Evolutionary conservation across 2,113 vertebrate species (phyloP), one percentile per base, ranked within the genome.

Genomic region (Xiphophorus couchianus): DNA sequence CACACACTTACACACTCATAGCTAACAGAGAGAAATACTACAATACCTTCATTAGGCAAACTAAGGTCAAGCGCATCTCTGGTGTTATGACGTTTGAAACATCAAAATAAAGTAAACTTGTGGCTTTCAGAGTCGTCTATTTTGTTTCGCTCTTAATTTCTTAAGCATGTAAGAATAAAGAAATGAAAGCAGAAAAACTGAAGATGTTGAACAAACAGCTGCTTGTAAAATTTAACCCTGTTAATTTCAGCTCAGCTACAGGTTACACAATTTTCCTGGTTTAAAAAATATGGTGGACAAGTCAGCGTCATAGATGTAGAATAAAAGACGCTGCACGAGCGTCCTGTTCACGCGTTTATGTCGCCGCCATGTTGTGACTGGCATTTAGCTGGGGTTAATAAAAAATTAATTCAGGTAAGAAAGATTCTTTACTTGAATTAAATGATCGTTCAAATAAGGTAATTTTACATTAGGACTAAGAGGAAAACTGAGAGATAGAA

Each of bases 41-140:
- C 71, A 39, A 27, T 93, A 95, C 94, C 94, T 94, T 95, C 29
- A 89, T 71, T n/a, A 93, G 73, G 74, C 66, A 84, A 62, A 63
- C 80, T 65, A 88, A 58, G 13, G 93, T 90, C 39, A 92, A 9
- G 39, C 75, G 92, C 94, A 95, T 95, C 67, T 74, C 80, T 70
- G 73, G 60, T 62, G 60, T 22, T 0, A 19, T 69, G 5, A 67
- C 5, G 29, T 12, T 64, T 7, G 22, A n/a, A 58, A 58, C 8
- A 58, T 58, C 9, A 8, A 19, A 69, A 54, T 31, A 54, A 25
- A n/a, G 19, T 30, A 4, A 29, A 44, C 54, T 42, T 4, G 12
- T 69, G 33, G 63, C 5, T 73, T 11, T 68, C 17, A 13, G 29
- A 0, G 7, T n/a, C 33, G 37, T 7, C 27, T n/a, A 22, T 69